These are phyloP conservation scores for Argya squamiceps DNA, from an alignment of 2,797 vertebrate species.

Conservation along the genomic window DNA sequence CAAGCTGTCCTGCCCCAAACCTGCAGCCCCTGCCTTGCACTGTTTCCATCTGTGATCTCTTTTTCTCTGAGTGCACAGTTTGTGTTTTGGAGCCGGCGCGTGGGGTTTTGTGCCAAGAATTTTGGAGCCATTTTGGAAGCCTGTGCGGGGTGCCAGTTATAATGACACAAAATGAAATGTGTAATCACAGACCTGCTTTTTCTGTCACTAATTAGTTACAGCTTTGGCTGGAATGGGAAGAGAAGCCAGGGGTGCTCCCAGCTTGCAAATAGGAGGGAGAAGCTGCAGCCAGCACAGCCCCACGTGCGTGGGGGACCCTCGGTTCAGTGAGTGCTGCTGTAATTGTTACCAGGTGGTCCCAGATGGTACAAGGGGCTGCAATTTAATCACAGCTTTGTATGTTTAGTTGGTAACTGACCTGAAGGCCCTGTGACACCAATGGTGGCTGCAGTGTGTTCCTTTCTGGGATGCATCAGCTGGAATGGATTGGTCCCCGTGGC, in stretches of 20 bases:
- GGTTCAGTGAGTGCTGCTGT: not conserved
- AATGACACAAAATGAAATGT: not conserved
- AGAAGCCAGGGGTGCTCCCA: not conserved
- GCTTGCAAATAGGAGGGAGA: not conserved
- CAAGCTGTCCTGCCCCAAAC: not conserved
- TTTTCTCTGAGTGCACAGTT: not conserved
- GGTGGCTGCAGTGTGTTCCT: not conserved
- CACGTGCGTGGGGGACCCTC: not conserved
- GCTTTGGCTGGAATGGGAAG: conserved; percentile 8
- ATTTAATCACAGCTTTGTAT: not conserved
- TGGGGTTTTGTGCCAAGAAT: not conserved
- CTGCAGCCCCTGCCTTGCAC: not conserved
- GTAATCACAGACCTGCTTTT: conserved; percentile 25
- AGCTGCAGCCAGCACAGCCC: not conserved
- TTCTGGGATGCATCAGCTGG: not conserved
- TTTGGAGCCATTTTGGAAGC: not conserved
- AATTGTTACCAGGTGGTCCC: not conserved
- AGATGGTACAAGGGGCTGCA: accelerated
- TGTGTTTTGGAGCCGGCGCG: not conserved
- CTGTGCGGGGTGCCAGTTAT: not conserved
- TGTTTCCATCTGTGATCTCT: not conserved
- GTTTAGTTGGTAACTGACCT: not conserved
- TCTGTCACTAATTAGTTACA: conserved; percentile 34
- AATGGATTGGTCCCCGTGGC: accelerated
- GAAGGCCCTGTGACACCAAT: not conserved